Evolutionary conservation across 2,888 invertebrate genomes (phyloP), one percentile per base, ranked within the genome.

Genomic region (Elysia crispata): DNA sequence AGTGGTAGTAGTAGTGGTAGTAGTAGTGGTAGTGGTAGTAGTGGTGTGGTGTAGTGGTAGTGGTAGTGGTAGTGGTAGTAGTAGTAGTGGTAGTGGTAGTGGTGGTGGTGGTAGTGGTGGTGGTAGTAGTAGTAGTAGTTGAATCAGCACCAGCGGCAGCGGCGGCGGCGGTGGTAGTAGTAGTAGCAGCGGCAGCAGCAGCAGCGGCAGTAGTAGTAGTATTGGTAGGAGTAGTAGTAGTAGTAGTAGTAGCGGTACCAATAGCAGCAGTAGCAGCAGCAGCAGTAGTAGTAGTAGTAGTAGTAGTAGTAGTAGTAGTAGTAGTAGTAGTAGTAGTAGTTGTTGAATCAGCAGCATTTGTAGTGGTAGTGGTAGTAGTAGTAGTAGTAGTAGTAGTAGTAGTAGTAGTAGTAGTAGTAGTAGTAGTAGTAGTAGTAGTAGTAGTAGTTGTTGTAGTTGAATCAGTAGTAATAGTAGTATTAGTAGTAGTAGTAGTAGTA

Each of bases 121-220:
- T n/a, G n/a, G n/a, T n/a, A n/a, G n/a, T n/a, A n/a, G 20, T 41
- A 30, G 18, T 41, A 30, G 31, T 23, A 30, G 69, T 23, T 31
- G n/a, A 30, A 69, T 11, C 31, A 31, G 33, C 69, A 69, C 31
- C 69, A 69, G 33, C 69, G 33, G 69, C 69, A 23, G 66, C 11
- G 18, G 23, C n/a, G 28, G n/a, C 66, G 28, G 28, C 66, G 18
- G 6, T 18, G 18, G n/a, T 18, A 66, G 66, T 5, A 57, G 60
- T 5, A 57, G 60, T 23, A 57, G 60, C 60, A 69, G 18, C 69
- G 20, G 31, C 69, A 69, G 31, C 69, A 69, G 69, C 31, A 31
- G 30, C 69, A 31, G 30, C 31, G 23, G 33, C 69, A 31, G 69
- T 23, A 15, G 18, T 1, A 30, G n/a, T n/a, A n/a, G n/a, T n/a